Evolutionary conservation across 1,140 invertebrate genomes (phyloP).

Genomic region (Ectropis grisescens): DNA sequence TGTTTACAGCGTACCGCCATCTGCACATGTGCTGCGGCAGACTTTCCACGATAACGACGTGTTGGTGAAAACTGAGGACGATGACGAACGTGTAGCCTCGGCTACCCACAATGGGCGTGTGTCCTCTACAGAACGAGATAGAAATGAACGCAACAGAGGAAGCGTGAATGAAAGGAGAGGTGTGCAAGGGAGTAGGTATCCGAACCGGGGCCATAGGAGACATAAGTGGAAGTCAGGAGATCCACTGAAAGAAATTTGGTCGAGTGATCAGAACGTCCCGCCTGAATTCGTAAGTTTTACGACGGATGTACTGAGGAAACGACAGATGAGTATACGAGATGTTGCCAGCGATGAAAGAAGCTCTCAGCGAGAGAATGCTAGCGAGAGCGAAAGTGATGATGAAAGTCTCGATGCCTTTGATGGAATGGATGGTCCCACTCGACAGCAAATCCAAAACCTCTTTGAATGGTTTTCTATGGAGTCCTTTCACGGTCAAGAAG

Average conservation of each 20-base stretch:
- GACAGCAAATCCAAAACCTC: neutral
- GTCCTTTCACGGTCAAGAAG: neutral
- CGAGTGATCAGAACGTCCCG: neutral
- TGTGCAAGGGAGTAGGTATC: constrained; percentile 1
- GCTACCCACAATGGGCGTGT: too few species aligned
- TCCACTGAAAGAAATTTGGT: neutral
- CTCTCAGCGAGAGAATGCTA: neutral
- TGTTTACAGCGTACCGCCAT: too few species aligned
- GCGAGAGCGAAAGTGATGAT: constrained; percentile 1
- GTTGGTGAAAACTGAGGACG: too few species aligned
- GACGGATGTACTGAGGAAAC: neutral
- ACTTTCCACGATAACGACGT: too few species aligned
- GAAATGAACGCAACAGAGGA: too few species aligned
- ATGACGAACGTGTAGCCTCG: too few species aligned
- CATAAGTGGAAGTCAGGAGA: neutral
- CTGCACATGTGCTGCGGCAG: too few species aligned
- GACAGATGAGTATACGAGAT: too few species aligned
- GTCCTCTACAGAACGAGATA: too few species aligned
- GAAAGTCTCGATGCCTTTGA: neutral
- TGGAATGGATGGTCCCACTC: neutral
- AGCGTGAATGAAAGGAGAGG: neutral
- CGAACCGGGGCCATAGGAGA: neutral
- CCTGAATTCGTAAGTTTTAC: neutral
- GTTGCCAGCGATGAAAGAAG: too few species aligned
- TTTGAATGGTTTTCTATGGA: constrained; percentile 3